Percentiles rank a stretch among this genome's conserved stretches.
phyloP scores from a whole-genome alignment of 2,797 vertebrate genomes.

The Ambastaia sidthimunki region DNA sequence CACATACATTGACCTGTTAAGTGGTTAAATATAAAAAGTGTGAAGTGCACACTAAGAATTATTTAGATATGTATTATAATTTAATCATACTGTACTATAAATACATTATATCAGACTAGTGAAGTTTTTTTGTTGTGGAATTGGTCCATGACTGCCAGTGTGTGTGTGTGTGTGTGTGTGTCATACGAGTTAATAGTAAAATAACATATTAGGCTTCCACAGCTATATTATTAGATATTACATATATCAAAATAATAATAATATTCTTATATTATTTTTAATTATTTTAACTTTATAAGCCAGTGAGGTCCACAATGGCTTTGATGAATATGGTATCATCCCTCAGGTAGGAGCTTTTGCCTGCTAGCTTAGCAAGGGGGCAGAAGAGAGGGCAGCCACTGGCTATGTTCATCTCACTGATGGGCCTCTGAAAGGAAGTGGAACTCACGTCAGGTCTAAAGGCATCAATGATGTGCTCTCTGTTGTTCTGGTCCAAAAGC shows the following conservation, averaged over 20 bases:
- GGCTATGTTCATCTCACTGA: slow-evolving; percentile 97
- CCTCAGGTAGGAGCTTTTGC: slow-evolving; percentile 89
- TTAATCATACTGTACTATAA: no score
- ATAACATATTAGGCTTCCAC: slow-evolving; percentile 31
- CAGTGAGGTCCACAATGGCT: slow-evolving; percentile 95
- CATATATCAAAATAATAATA: not conserved
- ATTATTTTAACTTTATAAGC: slow-evolving; percentile 77
- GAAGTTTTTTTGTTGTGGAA: no score
- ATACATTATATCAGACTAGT: no score
- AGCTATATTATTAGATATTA: not conserved
- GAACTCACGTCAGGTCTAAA: slow-evolving; percentile 92
- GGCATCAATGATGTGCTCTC: slow-evolving; percentile 97
- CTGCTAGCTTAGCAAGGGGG: slow-evolving; percentile 88
- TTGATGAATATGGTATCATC: slow-evolving; percentile 97
- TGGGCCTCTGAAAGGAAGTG: slow-evolving; percentile 94
- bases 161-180: no score
- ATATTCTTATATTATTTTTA: not conserved
- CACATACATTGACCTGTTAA: no score
- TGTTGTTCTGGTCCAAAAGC: slow-evolving; percentile 95
- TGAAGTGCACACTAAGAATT: no score
- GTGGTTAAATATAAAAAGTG: no score
- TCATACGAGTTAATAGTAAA: no score
- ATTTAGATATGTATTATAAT: no score
- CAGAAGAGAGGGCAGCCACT: slow-evolving; percentile 98
- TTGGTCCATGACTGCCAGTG: no score